A percentile compares a stretch with the other conserved stretches of the same genome.
Conservation (phyloP, 2,888 invertebrate species). For the Caradrina kadenii region DNA sequence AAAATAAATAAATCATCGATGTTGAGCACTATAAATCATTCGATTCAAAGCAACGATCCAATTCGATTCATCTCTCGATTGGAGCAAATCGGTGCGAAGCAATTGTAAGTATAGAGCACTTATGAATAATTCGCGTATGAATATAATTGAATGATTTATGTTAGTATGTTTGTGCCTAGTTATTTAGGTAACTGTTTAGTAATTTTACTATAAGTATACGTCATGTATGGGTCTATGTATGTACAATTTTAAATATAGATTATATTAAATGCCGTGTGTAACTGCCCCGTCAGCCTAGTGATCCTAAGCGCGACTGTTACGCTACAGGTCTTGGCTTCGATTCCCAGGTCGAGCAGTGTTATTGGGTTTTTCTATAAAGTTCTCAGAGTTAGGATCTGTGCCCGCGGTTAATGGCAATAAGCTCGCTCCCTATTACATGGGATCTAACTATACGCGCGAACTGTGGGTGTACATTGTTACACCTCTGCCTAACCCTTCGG, state of each 20-base stretch:
- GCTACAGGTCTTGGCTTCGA: no score
- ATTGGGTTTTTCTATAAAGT: no score
- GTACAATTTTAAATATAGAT: background rate
- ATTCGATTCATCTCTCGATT: constrained; percentile 84
- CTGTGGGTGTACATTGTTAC: no score
- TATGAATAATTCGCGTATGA: constrained; percentile 77
- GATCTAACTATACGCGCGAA: no score
- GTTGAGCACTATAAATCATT: constrained; percentile 84
- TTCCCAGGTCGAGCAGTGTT: no score
- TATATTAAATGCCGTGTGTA: background rate
- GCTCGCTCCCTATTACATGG: no score
- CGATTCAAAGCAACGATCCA: constrained; percentile 81
- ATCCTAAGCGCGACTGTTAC: no score
- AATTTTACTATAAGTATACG: constrained; percentile 20
- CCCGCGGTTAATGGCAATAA: no score
- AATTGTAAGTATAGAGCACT: constrained; percentile 72
- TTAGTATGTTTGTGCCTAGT: constrained; percentile 30
- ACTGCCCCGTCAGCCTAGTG: no score
- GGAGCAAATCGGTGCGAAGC: constrained; percentile 77
- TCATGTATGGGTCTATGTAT: background rate
- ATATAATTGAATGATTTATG: constrained; percentile 73
- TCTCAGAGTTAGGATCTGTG: no score
- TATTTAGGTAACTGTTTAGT: constrained; percentile 35
- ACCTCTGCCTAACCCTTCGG: no score
- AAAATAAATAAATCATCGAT: constrained; percentile 84